These are phyloP conservation scores for Ctenicera cuprea DNA, from an alignment of 2,888 invertebrate species.

Conservation along the genomic window DNA sequence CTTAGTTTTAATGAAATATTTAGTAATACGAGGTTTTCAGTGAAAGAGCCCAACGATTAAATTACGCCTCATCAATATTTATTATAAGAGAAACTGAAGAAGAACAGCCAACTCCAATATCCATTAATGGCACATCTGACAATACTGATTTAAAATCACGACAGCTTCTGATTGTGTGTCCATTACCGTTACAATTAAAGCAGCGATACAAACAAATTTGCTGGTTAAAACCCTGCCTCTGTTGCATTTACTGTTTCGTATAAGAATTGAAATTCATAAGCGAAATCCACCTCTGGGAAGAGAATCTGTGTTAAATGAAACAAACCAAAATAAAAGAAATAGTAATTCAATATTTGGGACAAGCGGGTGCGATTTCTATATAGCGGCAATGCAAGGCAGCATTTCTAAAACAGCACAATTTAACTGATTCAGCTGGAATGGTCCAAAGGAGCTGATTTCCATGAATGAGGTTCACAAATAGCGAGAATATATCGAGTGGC, in stretches of 20 bases:
- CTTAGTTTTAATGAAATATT: too few relatives aligned
- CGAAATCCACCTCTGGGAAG: neutral
- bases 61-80: too few relatives aligned
- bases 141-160: too few relatives aligned
- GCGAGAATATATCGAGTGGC: constrained; percentile 65
- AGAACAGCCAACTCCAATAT: too few relatives aligned
- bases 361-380: constrained; percentile 34
- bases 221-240: too few relatives aligned
- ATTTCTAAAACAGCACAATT: constrained; percentile 63
- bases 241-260: neutral
- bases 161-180: too few relatives aligned
- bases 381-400: constrained; percentile 44
- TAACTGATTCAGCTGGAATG: constrained; percentile 66
- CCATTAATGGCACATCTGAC: too few relatives aligned
- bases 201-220: too few relatives aligned
- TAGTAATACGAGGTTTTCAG: too few relatives aligned
- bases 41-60: too few relatives aligned
- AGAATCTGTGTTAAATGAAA: neutral
- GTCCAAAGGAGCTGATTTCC: constrained; percentile 65
- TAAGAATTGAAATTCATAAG: neutral
- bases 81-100: too few relatives aligned
- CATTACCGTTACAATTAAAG: too few relatives aligned
- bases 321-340: constrained; percentile 20
- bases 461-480: constrained; percentile 64
- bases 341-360: constrained; percentile 32